Evolutionary conservation across 2,797 vertebrate species (phyloP).

Genomic region (Sternarchorhynchus goeldii): DNA sequence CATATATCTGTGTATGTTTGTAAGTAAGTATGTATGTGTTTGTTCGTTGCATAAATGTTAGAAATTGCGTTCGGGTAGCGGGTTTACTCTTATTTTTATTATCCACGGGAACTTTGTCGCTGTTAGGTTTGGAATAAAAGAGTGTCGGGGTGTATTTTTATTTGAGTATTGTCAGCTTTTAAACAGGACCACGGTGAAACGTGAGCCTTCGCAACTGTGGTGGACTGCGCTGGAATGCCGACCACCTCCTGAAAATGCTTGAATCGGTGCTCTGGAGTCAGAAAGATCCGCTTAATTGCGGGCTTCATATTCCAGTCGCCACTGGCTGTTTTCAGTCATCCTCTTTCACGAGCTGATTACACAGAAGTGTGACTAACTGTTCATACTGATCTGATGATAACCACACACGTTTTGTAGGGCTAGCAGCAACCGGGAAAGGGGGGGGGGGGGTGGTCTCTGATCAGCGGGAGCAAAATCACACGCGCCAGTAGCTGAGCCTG

Average conservation of each 20-base stretch:
- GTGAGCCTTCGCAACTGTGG: no score
- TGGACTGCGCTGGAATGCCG: background rate
- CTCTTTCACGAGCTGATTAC: background rate
- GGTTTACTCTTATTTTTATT: no score
- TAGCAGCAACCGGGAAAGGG: background rate
- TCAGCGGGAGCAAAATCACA: conserved; percentile 4
- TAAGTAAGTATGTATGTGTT: no score
- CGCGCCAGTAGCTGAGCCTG: background rate
- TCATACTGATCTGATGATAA: background rate
- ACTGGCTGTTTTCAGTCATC: background rate
- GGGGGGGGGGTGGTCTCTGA: conserved; percentile 3
- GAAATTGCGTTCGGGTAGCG: no score
- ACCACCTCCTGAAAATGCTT: background rate
- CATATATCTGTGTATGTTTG: no score
- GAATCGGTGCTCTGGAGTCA: background rate
- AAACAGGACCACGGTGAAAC: no score
- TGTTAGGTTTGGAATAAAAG: no score
- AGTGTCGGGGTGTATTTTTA: background rate
- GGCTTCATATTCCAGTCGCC: background rate
- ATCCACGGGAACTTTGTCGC: no score
- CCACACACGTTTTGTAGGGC: background rate
- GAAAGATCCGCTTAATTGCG: background rate
- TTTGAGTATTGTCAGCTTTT: no score
- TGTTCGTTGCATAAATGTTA: no score
- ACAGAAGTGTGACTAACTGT: background rate